Evolutionary conservation across 2,797 vertebrate species (phyloP).

Genomic region (Cottoperca gobio): DNA sequence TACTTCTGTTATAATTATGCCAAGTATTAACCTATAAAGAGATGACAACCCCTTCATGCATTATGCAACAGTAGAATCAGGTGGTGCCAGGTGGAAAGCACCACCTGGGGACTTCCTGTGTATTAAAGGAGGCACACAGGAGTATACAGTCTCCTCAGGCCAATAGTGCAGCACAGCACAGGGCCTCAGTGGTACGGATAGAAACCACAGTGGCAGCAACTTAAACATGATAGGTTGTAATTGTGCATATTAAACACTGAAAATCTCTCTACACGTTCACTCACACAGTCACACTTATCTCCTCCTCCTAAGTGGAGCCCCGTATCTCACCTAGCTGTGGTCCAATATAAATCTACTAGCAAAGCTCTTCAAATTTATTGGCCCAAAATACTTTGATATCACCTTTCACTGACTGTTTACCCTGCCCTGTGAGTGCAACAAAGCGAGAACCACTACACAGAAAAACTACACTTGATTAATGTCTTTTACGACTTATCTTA

Average conservation of each 20-base stretch:
- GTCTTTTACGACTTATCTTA: conserved; percentile 41
- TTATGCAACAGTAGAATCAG: conserved; percentile 21
- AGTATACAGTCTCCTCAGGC: conserved; percentile 21
- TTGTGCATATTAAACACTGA: conserved; percentile 34
- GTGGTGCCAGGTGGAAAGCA: conserved; percentile 21
- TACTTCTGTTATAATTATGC: background rate
- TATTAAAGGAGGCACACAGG: conserved; percentile 22
- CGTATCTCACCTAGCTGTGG: conserved; percentile 53
- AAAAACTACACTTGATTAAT: conserved; percentile 63
- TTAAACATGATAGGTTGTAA: conserved; percentile 17
- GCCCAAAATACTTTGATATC: conserved; percentile 48
- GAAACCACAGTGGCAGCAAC: conserved; percentile 36
- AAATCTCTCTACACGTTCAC: conserved; percentile 46
- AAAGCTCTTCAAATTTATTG: conserved; percentile 42
- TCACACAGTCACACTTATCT: conserved; percentile 26
- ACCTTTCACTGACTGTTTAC: conserved; percentile 56
- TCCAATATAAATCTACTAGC: conserved; percentile 54
- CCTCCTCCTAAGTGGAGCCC: conserved; percentile 36
- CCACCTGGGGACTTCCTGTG: conserved; percentile 1
- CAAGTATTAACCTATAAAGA: background rate
- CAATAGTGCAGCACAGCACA: background rate
- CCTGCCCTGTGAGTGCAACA: conserved; percentile 19
- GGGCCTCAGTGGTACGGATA: background rate
- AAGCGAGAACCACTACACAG: conserved; percentile 36
- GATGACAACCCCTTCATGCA: background rate